Percentiles rank a stretch among this genome's conserved stretches.
Evolutionary conservation across 2,113 vertebrate species (phyloP).

Genomic region (Chiloscyllium plagiosum): DNA sequence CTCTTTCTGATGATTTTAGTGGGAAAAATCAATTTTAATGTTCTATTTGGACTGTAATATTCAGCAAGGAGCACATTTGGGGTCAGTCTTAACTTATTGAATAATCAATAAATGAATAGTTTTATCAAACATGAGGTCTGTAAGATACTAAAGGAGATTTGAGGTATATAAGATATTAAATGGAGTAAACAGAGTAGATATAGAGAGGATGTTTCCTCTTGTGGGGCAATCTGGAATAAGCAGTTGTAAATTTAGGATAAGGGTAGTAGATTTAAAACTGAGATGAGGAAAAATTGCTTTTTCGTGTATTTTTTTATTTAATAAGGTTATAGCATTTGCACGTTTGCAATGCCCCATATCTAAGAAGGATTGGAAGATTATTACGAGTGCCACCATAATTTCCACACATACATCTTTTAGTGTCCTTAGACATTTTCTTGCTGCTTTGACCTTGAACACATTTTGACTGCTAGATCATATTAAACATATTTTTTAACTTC

Average conservation of each 20-base stretch:
- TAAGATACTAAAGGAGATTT: no score
- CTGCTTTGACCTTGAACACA: background rate
- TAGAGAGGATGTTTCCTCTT: no score
- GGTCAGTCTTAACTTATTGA: background rate
- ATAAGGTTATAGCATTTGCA: no score
- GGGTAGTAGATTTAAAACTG: no score
- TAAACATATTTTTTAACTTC: no score
- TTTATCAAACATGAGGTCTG: background rate
- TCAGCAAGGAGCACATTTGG: background rate
- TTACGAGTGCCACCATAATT: background rate
- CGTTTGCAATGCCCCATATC: background rate
- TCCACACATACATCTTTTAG: background rate
- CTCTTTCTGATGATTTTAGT: background rate
- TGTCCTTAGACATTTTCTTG: background rate
- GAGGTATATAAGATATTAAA: no score
- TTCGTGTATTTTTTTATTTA: no score
- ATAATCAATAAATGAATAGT: background rate
- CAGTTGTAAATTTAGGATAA: no score
- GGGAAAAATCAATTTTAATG: background rate
- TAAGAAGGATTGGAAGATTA: background rate
- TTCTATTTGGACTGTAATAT: background rate
- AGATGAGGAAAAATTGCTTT: no score
- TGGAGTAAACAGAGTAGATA: no score
- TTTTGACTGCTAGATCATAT: no score
- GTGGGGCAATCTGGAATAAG: no score